phyloP scores from a whole-genome alignment of 2,113 vertebrate genomes.

The Eclectus roratus region DNA sequence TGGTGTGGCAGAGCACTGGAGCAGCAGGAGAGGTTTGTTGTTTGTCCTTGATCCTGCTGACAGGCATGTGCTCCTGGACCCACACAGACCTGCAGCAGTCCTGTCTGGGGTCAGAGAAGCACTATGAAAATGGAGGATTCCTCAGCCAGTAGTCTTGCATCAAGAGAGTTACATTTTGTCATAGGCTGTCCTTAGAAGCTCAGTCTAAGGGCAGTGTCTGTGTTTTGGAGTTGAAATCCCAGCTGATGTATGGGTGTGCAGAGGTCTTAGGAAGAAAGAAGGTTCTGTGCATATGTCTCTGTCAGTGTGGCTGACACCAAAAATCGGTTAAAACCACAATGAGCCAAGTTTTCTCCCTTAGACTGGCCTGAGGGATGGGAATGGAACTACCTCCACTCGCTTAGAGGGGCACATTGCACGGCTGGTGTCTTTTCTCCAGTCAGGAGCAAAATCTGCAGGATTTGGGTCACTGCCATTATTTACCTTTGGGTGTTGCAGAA shows the following conservation, averaged over 20 bases:
- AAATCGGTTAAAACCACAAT: not conserved
- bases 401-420: not conserved
- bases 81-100: not conserved
- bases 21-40: not conserved
- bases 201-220: not conserved
- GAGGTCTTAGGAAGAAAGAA: not conserved
- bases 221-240: not conserved
- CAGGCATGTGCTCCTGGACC: not conserved
- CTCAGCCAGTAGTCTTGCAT: not conserved
- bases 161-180: not conserved
- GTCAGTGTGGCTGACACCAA: not conserved
- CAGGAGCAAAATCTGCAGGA: not conserved
- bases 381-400: not conserved
- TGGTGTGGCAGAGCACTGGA: not conserved
- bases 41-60: not conserved
- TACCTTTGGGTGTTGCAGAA: not conserved
- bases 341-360: not conserved
- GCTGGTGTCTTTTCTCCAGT: accelerated
- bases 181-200: not conserved
- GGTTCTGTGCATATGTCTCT: not conserved
- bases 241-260: not conserved
- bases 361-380: not conserved
- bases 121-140: not conserved
- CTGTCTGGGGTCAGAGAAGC: not conserved
- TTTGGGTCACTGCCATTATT: not conserved